These are phyloP conservation scores for Anguilla marmorata DNA, from an alignment of 2,797 vertebrate species.

Conservation along the genomic window DNA sequence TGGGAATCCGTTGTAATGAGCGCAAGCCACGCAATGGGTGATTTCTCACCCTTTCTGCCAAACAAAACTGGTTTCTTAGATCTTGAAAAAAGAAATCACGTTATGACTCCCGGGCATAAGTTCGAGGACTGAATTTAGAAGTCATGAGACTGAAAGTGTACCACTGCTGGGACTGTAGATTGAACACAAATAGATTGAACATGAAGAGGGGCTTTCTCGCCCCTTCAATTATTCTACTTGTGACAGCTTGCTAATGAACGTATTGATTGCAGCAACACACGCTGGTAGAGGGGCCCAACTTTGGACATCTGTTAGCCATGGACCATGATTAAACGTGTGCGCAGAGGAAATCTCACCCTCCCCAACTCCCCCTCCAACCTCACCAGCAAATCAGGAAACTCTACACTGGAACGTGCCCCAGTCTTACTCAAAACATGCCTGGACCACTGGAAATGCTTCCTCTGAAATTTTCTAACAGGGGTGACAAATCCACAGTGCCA, in stretches of 20 bases:
- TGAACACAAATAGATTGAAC: background rate
- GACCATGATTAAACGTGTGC: constrained; percentile 66
- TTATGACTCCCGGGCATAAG: constrained; percentile 39
- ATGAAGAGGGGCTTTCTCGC: background rate
- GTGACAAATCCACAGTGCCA: background rate
- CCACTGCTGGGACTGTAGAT: background rate
- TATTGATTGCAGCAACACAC: constrained; percentile 10
- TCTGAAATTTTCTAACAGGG: background rate
- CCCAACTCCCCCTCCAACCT: background rate
- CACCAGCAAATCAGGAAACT: constrained; percentile 7
- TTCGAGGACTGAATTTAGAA: constrained; percentile 37
- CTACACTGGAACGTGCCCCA: constrained; percentile 9
- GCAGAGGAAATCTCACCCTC: constrained; percentile 54
- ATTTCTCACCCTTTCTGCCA: constrained; percentile 39
- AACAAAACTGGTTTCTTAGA: constrained; percentile 40
- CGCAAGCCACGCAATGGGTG: constrained; percentile 33
- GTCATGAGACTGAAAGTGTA: background rate
- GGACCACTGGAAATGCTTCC: background rate
- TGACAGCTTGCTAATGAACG: constrained; percentile 6
- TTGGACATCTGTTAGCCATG: constrained; percentile 74
- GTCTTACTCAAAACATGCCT: constrained; percentile 20
- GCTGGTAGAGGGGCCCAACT: constrained; percentile 13
- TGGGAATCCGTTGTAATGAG: constrained; percentile 58
- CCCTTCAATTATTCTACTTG: background rate
- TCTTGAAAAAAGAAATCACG: constrained; percentile 41